Evolutionary conservation across 2,113 vertebrate species (phyloP).

Genomic region (Salvelinus alpinus): DNA sequence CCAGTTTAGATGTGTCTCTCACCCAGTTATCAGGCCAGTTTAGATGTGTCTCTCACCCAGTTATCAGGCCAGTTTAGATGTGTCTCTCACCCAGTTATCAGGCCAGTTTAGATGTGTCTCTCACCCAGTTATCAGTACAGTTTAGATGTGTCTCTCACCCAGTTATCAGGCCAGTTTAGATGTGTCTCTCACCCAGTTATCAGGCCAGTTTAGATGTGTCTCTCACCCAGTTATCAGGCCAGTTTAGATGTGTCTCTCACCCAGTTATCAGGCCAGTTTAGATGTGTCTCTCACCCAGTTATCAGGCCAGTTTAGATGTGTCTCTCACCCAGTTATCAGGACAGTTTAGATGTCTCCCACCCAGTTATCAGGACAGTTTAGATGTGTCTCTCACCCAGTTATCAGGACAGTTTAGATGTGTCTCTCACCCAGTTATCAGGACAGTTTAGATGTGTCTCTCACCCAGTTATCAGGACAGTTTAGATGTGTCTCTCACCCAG

Average conservation of each 20-base stretch:
- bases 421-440: slow-evolving; percentile 95
- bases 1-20: slow-evolving; percentile 73
- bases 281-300: no score
- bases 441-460: slow-evolving; percentile 73
- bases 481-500: slow-evolving; percentile 78
- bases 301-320: no score
- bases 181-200: slow-evolving; percentile 88
- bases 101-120: slow-evolving; percentile 77
- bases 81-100: slow-evolving; percentile 90
- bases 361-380: no score
- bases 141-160: slow-evolving; percentile 78
- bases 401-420: slow-evolving; percentile 83
- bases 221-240: slow-evolving; percentile 97
- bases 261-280: no score
- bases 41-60: slow-evolving; percentile 78
- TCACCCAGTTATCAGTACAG: slow-evolving; percentile 98
- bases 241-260: no score
- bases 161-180: slow-evolving; percentile 92
- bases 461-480: slow-evolving; percentile 99
- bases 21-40: slow-evolving; percentile 99
- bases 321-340: slow-evolving; percentile 95
- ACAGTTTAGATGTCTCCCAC: slow-evolving; percentile 68
- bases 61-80: slow-evolving; percentile 89
- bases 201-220: slow-evolving; percentile 80
- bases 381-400: slow-evolving; percentile 87